A percentile compares a stretch with the other conserved stretches of the same genome.
Evolutionary conservation across 2,113 vertebrate genomes (phyloP).

Genomic region (Pseudorasbora parva): DNA sequence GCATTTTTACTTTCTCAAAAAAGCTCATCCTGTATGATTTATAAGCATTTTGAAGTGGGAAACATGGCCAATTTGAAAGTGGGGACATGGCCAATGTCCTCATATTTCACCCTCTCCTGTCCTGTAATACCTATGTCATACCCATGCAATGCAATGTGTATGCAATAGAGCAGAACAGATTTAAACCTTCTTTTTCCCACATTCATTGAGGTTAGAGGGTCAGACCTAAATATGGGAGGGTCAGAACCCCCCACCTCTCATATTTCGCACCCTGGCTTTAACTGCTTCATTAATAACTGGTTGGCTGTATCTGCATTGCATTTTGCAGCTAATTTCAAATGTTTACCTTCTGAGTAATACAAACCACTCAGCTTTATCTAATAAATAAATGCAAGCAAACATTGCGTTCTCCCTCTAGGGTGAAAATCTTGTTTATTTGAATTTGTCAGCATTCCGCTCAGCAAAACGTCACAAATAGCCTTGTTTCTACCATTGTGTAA

Average conservation of each 20-base stretch:
- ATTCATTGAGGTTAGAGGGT: not conserved
- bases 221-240: not conserved
- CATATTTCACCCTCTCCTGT: too few species aligned
- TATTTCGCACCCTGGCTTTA: not conserved
- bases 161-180: too few species aligned
- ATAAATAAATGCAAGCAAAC: conserved; percentile 25
- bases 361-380: conserved; percentile 34
- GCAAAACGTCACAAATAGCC: conserved; percentile 14
- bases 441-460: conserved; percentile 23
- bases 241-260: not conserved
- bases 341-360: conserved; percentile 25
- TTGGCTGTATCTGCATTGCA: not conserved
- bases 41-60: too few species aligned
- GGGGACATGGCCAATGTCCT: too few species aligned
- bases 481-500: conserved; percentile 13
- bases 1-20: too few species aligned
- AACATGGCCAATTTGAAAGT: too few species aligned
- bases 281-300: not conserved
- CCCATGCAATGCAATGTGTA: too few species aligned
- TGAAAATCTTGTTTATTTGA: conserved; percentile 19
- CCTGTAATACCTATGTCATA: too few species aligned
- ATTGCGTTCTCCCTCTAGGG: conserved; percentile 18
- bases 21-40: too few species aligned
- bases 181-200: too few species aligned
- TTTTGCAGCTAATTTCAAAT: conserved; percentile 10